Conservation (phyloP, 2,797 vertebrate genomes). For the Gobionotothen gibberifrons region DNA sequence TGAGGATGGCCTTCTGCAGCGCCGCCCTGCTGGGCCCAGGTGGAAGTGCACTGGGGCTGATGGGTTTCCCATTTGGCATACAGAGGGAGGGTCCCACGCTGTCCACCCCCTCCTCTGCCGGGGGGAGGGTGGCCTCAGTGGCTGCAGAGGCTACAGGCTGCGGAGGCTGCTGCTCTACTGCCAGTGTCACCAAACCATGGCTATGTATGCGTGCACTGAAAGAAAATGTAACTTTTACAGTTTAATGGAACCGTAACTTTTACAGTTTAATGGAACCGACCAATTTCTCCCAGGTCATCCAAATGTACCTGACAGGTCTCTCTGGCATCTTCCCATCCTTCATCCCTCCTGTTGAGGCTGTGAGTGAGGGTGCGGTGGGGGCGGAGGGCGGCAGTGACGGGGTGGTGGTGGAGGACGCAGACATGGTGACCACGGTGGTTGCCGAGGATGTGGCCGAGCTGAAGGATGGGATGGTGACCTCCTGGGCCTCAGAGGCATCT, state of each 20-base stretch:
- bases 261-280: too few relatives aligned
- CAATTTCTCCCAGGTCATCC: not conserved
- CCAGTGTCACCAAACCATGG: conserved; percentile 82
- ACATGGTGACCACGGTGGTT: conserved; percentile 81
- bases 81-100: conserved; percentile 89
- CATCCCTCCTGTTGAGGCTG: conserved; percentile 70
- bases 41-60: conserved; percentile 89
- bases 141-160: conserved; percentile 71
- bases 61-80: conserved; percentile 88
- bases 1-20: conserved; percentile 91
- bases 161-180: conserved; percentile 76
- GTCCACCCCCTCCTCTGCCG: conserved; percentile 88
- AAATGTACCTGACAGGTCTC: conserved; percentile 81
- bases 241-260: too few relatives aligned
- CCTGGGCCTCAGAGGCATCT: conserved; percentile 92
- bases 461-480: conserved; percentile 88
- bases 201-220: conserved; percentile 90
- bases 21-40: conserved; percentile 87
- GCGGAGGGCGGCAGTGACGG: conserved; percentile 77
- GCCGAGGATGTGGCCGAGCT: conserved; percentile 73
- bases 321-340: conserved; percentile 80
- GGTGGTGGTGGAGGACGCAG: conserved; percentile 84
- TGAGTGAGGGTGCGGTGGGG: conserved; percentile 73
- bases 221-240: too few relatives aligned
- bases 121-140: conserved; percentile 59